Percentiles rank a stretch among this genome's conserved stretches.
These are phyloP conservation scores for Eilema griseolum DNA, from an alignment of 2,888 invertebrate species.

Conservation along the genomic window DNA sequence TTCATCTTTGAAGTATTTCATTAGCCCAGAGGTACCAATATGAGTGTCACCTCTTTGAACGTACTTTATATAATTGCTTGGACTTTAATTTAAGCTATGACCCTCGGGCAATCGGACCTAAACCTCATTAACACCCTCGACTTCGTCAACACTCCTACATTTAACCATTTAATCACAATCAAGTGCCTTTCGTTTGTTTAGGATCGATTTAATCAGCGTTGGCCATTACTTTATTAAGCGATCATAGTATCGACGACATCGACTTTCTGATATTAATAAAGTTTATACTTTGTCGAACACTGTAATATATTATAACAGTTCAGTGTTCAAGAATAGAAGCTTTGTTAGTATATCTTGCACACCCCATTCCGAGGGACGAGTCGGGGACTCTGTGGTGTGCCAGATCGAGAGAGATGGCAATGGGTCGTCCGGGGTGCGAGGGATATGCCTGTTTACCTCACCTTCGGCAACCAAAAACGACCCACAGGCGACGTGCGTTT, in stretches of 20 bases:
- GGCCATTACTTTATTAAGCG: not conserved
- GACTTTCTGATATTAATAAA: not conserved
- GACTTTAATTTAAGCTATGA: not conserved
- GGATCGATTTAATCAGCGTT: not conserved
- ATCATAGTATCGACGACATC: not conserved
- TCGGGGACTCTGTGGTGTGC: no score
- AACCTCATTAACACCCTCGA: not conserved
- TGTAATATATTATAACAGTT: no score
- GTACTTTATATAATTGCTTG: not conserved
- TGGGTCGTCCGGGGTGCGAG: no score
- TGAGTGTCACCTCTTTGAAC: not conserved
- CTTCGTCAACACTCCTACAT: not conserved
- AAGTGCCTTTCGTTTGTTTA: not conserved
- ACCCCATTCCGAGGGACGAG: no score
- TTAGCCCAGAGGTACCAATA: not conserved
- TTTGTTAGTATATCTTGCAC: no score
- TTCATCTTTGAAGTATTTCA: no score
- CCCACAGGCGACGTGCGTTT: no score
- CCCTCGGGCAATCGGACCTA: not conserved
- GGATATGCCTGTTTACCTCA: no score
- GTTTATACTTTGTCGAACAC: no score
- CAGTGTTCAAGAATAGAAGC: no score
- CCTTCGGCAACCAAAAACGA: no score
- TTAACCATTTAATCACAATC: not conserved
- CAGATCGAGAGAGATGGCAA: no score